phyloP scores from a whole-genome alignment of 1,140 invertebrate genomes.

The Trichonephila clavata region DNA sequence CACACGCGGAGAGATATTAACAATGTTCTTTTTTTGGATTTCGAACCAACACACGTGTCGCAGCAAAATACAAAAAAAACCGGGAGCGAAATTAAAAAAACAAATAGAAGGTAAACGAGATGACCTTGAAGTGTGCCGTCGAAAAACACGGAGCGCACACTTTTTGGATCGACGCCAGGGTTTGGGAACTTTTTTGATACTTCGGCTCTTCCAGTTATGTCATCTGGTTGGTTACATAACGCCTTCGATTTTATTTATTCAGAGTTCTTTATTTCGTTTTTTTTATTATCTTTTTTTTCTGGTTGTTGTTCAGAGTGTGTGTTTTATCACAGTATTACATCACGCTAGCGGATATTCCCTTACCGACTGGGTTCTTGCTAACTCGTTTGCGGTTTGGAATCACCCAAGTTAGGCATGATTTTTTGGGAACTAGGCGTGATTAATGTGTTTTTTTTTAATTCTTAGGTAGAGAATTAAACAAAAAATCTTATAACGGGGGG shows the following conservation, averaged over 20 bases:
- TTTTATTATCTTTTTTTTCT: not conserved
- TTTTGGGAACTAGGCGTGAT: too few relatives aligned
- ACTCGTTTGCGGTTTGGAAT: not conserved
- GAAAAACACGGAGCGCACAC: constrained; percentile 50
- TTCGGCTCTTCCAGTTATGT: constrained; percentile 48
- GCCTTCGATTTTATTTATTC: constrained; percentile 47
- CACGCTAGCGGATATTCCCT: not conserved
- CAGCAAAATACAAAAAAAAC: constrained; percentile 41
- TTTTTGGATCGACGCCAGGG: constrained; percentile 43
- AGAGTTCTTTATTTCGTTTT: constrained; percentile 11
- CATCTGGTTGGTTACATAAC: constrained; percentile 59
- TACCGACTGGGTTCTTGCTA: not conserved
- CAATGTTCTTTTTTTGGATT: constrained; percentile 31
- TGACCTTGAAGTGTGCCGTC: constrained; percentile 60
- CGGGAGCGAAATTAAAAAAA: constrained; percentile 27
- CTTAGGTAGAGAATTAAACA: too few relatives aligned
- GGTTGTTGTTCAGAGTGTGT: not conserved
- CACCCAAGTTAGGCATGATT: not conserved
- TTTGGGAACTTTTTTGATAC: not conserved
- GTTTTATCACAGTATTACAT: not conserved
- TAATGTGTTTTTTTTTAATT: too few relatives aligned
- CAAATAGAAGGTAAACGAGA: constrained; percentile 53
- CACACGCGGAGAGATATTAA: not conserved
- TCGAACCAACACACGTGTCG: constrained; percentile 45
- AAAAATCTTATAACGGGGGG: too few relatives aligned